A percentile compares a stretch with the other conserved stretches of the same genome.
phyloP scores from a whole-genome alignment of 2,888 invertebrate species.

The Laothoe populi region DNA sequence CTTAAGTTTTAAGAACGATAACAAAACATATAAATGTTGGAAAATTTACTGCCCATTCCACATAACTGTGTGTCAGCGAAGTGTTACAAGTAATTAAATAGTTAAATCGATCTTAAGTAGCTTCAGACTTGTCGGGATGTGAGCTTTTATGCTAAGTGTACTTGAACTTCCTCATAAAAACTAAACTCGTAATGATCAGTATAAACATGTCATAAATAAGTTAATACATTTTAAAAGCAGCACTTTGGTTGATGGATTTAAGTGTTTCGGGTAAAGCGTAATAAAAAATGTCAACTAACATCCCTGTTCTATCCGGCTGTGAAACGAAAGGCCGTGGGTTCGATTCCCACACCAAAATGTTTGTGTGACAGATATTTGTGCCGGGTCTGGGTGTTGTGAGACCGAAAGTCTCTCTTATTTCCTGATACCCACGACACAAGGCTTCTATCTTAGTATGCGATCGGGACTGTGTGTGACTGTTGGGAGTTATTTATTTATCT shows the following conservation, averaged over 20 bases:
- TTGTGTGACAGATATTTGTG: too few species aligned
- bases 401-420: too few species aligned
- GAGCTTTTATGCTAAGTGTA: constrained; percentile 41
- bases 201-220: constrained; percentile 5
- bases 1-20: too few species aligned
- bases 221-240: background rate
- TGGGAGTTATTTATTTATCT: too few species aligned
- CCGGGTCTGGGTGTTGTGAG: too few species aligned
- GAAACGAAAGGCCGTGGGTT: too few species aligned
- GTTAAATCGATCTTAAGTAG: constrained; percentile 36
- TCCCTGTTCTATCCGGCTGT: too few species aligned
- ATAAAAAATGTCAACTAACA: too few species aligned
- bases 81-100: constrained; percentile 51
- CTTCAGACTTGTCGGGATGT: constrained; percentile 31
- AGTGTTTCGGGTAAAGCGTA: background rate
- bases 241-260: background rate
- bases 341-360: too few species aligned
- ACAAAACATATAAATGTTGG: background rate
- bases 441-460: too few species aligned
- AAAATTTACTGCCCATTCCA: constrained; percentile 12
- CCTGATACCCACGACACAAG: too few species aligned
- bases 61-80: constrained; percentile 29
- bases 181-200: background rate
- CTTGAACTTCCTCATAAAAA: constrained; percentile 16
- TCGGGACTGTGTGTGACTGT: too few species aligned